Percentiles rank a stretch among this genome's conserved stretches.
Conservation (phyloP, 2,888 invertebrate species). For the Rotaria macrura region DNA sequence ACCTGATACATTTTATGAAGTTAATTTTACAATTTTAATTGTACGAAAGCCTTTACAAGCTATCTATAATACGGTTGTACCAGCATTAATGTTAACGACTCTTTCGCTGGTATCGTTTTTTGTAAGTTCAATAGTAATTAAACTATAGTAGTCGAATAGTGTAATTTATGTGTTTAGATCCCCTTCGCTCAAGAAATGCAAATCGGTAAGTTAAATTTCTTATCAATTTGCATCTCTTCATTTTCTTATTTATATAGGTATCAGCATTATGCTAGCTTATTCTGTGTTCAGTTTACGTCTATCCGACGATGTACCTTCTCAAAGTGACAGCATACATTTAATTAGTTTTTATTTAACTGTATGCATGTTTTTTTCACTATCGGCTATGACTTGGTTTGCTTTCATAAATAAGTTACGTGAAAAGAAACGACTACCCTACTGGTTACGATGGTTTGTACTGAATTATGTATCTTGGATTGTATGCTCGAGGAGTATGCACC, state of each 20-base stretch:
- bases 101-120: constrained; percentile 33
- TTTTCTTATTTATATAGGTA: background rate
- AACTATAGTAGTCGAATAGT: background rate
- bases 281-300: constrained; percentile 32
- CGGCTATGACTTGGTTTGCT: constrained; percentile 33
- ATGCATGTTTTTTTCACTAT: constrained; percentile 32
- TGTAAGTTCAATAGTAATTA: background rate
- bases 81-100: constrained; percentile 29
- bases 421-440: constrained; percentile 25
- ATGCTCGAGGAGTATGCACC: background rate
- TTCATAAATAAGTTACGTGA: constrained; percentile 28
- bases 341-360: constrained; percentile 32
- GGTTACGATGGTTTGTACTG: background rate
- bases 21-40: constrained; percentile 31
- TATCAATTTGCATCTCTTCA: too few species aligned
- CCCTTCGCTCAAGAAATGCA: constrained; percentile 34
- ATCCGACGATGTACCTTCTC: constrained; percentile 32
- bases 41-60: constrained; percentile 32
- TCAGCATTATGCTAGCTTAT: constrained; percentile 34
- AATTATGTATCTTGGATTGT: background rate
- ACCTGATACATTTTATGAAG: constrained; percentile 28
- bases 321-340: constrained; percentile 29
- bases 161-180: background rate
- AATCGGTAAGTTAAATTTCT: background rate
- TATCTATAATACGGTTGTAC: constrained; percentile 33